These are phyloP conservation scores for Ornithoptera alexandrae DNA, from an alignment of 2,888 invertebrate species.

Conservation along the genomic window DNA sequence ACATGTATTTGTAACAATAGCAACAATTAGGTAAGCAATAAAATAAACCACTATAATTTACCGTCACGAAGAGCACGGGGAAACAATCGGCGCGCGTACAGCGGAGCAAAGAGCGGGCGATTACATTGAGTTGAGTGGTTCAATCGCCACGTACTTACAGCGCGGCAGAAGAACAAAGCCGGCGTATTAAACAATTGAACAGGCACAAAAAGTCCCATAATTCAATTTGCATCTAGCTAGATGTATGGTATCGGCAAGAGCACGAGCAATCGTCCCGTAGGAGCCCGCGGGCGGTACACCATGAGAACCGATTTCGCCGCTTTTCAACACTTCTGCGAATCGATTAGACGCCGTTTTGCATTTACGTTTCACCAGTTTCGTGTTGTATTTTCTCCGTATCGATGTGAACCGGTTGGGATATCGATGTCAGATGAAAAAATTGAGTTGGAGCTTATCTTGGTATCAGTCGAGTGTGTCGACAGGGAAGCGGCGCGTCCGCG, in stretches of 20 bases:
- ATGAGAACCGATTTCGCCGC: slow-evolving; percentile 75
- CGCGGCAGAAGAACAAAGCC: slow-evolving; percentile 72
- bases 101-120: slow-evolving; percentile 55
- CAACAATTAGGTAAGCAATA: slow-evolving; percentile 75
- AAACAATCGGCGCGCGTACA: slow-evolving; percentile 54
- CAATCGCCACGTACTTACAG: slow-evolving; percentile 70
- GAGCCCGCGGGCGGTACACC: slow-evolving; percentile 57
- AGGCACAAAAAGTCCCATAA: slow-evolving; percentile 75
- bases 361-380: slow-evolving; percentile 33
- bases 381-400: slow-evolving; percentile 16
- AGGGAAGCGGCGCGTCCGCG: slow-evolving; percentile 48
- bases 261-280: slow-evolving; percentile 55
- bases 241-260: slow-evolving; percentile 64
- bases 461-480: slow-evolving; percentile 53
- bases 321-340: slow-evolving; percentile 77
- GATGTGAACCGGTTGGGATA: slow-evolving; percentile 14
- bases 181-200: slow-evolving; percentile 71
- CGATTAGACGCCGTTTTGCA: slow-evolving; percentile 53
- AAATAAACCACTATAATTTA: slow-evolving; percentile 75
- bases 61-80: slow-evolving; percentile 66
- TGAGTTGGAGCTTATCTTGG: slow-evolving; percentile 32
- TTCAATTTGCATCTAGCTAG: slow-evolving; percentile 80
- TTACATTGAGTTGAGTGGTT: slow-evolving; percentile 69
- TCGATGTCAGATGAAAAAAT: slow-evolving; percentile 31
- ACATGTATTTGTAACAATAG: slow-evolving; percentile 67